Percentiles rank a stretch among this genome's conserved stretches.
Evolutionary conservation across 2,888 invertebrate species (phyloP).

Genomic region (Orthosia cruda): DNA sequence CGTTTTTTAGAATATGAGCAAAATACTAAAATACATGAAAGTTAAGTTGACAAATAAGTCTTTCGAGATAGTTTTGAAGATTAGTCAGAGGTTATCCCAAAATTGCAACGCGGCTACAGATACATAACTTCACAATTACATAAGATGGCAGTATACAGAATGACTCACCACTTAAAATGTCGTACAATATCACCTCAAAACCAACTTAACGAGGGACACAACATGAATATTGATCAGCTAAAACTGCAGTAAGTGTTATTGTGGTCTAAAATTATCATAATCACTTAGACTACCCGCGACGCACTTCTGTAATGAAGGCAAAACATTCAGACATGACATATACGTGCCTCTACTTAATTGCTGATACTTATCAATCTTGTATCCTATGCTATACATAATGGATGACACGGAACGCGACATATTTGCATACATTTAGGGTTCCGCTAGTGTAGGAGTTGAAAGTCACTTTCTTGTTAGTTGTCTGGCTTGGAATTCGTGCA

Average conservation of each 20-base stretch:
- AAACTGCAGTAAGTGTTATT: constrained; percentile 53
- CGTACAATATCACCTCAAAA: constrained; percentile 42
- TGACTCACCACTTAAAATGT: constrained; percentile 30
- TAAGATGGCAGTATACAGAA: constrained; percentile 15
- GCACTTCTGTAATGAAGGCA: constrained; percentile 46
- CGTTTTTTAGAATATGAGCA: too few species aligned
- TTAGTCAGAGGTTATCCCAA: not conserved
- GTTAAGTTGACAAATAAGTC: not conserved
- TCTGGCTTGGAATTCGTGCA: not conserved
- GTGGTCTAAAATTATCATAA: constrained; percentile 61
- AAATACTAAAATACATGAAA: not conserved
- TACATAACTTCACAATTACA: not conserved
- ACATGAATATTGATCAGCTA: constrained; percentile 54
- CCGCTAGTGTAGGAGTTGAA: constrained; percentile 35
- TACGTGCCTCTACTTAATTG: constrained; percentile 60
- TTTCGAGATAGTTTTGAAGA: not conserved
- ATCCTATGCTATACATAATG: constrained; percentile 44
- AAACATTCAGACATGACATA: constrained; percentile 52
- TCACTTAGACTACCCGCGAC: constrained; percentile 38
- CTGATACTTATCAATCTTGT: constrained; percentile 57
- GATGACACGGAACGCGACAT: constrained; percentile 27
- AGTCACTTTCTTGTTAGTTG: constrained; percentile 28
- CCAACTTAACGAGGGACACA: constrained; percentile 38
- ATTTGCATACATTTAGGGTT: constrained; percentile 48
- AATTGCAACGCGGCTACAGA: not conserved